Evolutionary conservation across 2,797 vertebrate genomes (phyloP), one percentile per base, ranked within the genome.

Genomic region (Mormyrops boulengeri): DNA sequence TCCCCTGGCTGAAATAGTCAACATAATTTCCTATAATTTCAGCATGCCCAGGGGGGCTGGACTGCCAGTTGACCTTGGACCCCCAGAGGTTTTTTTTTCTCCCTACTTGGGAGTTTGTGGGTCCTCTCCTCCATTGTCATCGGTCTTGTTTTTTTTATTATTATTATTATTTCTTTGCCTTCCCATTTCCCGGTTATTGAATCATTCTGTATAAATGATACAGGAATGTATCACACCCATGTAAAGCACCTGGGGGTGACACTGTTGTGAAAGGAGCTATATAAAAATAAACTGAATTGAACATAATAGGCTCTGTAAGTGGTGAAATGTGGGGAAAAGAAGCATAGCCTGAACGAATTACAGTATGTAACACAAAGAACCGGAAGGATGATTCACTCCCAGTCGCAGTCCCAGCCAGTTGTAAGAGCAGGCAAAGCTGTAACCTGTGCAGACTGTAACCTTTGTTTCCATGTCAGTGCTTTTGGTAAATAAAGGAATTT

Each of bases 401-500:
- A 77, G 69, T 41, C 34, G 0, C 12, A 77, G 30, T 34, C 30
- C 30, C 73, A 80, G 14, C 38, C 73, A 44, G 73, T 5, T 38
- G 66, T 73, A 30, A 12, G 69, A n/a, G 7, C 41, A 8, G 17
- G 77, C 73, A 80, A 47, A 47, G 77, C 85, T 52, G 26, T 86
- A 22, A 22, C 50, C 73, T n/a, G 34, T 38, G 19, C 19, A 85
- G 44, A 52, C 44, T 8, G 82, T 52, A 85, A 69, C 30, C 55
- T 47, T 38, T 85, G 77, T 19, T 86, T 38, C 62, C 30, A 26
- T 69, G n/a, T 69, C 11, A 22, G 22, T 87, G 38, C n/a, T 90
- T 14, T 84, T 93, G 34, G 34, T 41, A 77, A 77, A 77, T 17
- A 38, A 77, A 41, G 5, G 8, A 47, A 47, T 44, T 82, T 47